A percentile compares a stretch with the other conserved stretches of the same genome.
These are phyloP conservation scores for Australoheros scitulus DNA, from an alignment of 2,113 vertebrate genomes.

Conservation along the genomic window DNA sequence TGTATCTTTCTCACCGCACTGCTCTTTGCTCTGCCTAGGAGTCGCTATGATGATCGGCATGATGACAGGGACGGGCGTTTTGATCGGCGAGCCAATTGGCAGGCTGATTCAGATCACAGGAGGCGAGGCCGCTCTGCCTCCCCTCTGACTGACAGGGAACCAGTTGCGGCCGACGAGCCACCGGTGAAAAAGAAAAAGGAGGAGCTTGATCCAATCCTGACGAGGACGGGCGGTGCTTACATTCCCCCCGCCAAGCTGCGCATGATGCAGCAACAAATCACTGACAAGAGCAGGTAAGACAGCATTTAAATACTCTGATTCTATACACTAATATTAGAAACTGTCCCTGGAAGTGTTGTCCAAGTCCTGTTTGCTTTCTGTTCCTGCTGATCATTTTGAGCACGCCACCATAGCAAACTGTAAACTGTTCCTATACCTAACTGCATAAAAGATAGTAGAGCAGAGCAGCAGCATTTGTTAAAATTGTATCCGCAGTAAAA, in stretches of 20 bases:
- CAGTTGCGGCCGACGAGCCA: slow-evolving; percentile 75
- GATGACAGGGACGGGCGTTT: slow-evolving; percentile 52
- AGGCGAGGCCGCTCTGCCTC: slow-evolving; percentile 82
- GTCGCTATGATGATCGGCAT: slow-evolving; percentile 58
- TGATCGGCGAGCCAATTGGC: slow-evolving; percentile 71
- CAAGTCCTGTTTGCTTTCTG: background rate
- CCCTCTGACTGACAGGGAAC: slow-evolving; percentile 70
- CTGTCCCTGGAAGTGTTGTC: background rate
- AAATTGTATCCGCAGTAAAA: background rate
- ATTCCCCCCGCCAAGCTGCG: slow-evolving; percentile 96
- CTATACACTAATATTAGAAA: background rate
- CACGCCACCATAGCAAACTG: background rate
- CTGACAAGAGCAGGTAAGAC: slow-evolving; percentile 93
- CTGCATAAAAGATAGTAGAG: background rate
- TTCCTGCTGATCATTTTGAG: background rate
- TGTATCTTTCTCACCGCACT: background rate
- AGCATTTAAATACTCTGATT: background rate
- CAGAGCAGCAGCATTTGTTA: background rate
- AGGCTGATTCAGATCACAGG: slow-evolving; percentile 81
- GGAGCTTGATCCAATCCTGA: slow-evolving; percentile 93
- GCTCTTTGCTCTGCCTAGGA: slow-evolving; percentile 17
- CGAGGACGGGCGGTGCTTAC: slow-evolving; percentile 94
- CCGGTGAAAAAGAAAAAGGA: slow-evolving; percentile 93
- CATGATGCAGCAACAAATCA: slow-evolving; percentile 98
- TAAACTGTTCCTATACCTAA: background rate